phyloP scores from a whole-genome alignment of 2,113 vertebrate genomes.

The Sander lucioperca region DNA sequence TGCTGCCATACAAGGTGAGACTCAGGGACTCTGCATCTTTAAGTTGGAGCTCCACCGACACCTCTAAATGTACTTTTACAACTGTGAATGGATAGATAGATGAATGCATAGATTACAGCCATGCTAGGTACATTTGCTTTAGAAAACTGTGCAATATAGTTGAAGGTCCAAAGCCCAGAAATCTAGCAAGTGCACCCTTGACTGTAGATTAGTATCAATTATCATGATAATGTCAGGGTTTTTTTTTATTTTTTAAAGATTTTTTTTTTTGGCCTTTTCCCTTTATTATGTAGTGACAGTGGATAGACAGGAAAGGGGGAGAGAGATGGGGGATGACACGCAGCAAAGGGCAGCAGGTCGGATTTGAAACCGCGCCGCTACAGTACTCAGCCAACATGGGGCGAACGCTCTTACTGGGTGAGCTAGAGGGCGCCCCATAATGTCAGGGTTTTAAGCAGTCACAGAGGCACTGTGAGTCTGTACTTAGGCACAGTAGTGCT shows the following conservation, averaged over 20 bases:
- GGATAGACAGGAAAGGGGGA: too few species aligned
- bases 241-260: too few species aligned
- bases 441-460: not conserved
- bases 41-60: conserved; percentile 58
- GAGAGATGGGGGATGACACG: too few species aligned
- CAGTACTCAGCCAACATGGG: too few species aligned
- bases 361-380: too few species aligned
- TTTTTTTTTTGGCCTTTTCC: too few species aligned
- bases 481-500: not conserved
- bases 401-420: too few species aligned
- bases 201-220: not conserved
- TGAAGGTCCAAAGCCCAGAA: not conserved
- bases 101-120: not conserved
- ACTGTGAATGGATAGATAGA: conserved; percentile 32
- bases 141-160: not conserved
- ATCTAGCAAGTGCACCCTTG: not conserved
- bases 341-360: too few species aligned
- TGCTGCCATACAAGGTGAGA: conserved; percentile 58
- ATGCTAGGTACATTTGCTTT: not conserved
- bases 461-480: not conserved
- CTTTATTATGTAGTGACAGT: too few species aligned
- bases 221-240: not conserved
- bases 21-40: conserved; percentile 27
- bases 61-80: conserved; percentile 25
- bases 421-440: too few species aligned